Conservation (phyloP, 2,888 invertebrate genomes). For the Heliconius ismenius region DNA sequence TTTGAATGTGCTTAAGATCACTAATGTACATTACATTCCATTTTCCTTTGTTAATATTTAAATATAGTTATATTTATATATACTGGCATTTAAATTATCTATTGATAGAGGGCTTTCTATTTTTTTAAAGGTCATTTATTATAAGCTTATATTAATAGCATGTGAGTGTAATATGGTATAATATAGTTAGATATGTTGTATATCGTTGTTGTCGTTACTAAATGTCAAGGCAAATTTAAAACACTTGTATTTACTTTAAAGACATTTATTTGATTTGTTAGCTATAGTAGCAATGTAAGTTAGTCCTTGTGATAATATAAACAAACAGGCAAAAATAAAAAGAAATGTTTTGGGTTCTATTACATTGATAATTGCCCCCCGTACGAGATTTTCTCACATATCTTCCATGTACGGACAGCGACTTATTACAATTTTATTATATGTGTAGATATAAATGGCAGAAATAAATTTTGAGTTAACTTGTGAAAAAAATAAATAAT, state of each 20-base stretch:
- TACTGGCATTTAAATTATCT: not conserved
- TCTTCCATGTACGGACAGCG: too few relatives aligned
- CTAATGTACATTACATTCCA: not conserved
- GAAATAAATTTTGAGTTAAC: too few relatives aligned
- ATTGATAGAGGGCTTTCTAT: conserved; percentile 7
- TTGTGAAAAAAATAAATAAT: too few relatives aligned
- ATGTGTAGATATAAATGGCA: too few relatives aligned
- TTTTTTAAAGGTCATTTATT: conserved; percentile 6
- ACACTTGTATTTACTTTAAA: not conserved
- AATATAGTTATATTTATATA: not conserved
- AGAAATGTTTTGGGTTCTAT: too few relatives aligned
- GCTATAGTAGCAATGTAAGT: not conserved
- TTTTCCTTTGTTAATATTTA: not conserved
- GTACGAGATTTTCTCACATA: too few relatives aligned
- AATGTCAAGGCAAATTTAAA: conserved; percentile 16
- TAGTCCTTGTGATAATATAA: too few relatives aligned
- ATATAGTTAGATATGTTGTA: not conserved
- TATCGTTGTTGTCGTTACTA: not conserved
- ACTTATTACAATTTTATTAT: too few relatives aligned
- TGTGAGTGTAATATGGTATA: not conserved
- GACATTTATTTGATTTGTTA: not conserved
- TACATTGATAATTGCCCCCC: too few relatives aligned
- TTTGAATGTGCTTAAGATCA: too few relatives aligned
- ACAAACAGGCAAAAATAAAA: too few relatives aligned
- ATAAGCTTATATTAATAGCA: not conserved